These are phyloP conservation scores for Myotis brandtii DNA, from an alignment of 2,113 vertebrate species.

Conservation along the genomic window DNA sequence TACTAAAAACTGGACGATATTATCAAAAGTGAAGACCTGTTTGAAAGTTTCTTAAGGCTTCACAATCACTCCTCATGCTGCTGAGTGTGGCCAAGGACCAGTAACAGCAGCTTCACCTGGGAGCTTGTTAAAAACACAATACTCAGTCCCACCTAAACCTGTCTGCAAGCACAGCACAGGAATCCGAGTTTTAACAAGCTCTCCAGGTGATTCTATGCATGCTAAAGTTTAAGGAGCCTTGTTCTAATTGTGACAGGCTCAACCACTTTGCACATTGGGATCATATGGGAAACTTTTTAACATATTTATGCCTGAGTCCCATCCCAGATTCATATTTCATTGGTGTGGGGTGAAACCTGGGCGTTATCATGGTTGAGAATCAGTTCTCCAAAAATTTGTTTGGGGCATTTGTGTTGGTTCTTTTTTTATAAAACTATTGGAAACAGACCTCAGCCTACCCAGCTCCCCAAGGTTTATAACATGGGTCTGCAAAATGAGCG, in stretches of 20 bases:
- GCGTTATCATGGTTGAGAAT: neutral
- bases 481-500: neutral
- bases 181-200: neutral
- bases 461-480: neutral
- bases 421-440: conserved; percentile 5
- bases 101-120: neutral
- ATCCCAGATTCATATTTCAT: conserved; percentile 15
- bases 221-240: neutral
- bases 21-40: neutral
- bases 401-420: neutral
- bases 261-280: neutral
- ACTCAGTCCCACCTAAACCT: neutral
- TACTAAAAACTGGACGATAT: neutral
- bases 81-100: neutral
- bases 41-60: neutral
- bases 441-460: neutral
- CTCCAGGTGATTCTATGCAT: neutral
- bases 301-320: neutral
- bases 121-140: conserved; percentile 49
- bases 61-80: neutral
- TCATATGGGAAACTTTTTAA: neutral
- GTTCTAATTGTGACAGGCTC: neutral
- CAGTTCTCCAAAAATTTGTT: neutral
- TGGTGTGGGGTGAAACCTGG: neutral
- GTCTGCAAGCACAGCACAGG: neutral